Percentiles rank a stretch among this genome's conserved stretches.
Conservation (phyloP, 2,113 vertebrate species). For the Apteryx mantelli region DNA sequence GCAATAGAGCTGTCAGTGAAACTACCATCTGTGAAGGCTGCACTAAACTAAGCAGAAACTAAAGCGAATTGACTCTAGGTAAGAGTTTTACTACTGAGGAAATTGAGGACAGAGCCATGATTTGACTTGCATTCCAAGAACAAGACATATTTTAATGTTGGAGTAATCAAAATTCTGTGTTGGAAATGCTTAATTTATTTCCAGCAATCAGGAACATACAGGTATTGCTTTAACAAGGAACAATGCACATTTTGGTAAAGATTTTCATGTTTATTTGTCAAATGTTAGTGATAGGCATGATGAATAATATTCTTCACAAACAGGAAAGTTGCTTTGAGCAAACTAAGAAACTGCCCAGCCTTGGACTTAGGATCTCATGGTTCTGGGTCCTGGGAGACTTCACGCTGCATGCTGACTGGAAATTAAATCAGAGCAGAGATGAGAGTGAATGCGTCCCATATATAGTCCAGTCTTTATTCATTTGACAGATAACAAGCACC, state of each 20-base stretch:
- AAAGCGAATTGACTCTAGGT: not conserved
- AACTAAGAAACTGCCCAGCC: not conserved
- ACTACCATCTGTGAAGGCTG: not conserved
- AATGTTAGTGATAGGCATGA: not conserved
- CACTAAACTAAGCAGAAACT: not conserved
- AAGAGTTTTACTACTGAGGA: not conserved
- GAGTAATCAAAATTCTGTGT: not conserved
- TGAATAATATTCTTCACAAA: not conserved
- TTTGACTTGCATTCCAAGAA: not conserved
- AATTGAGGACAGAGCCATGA: not conserved
- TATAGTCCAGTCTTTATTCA: not conserved
- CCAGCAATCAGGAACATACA: not conserved
- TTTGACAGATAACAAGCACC: not conserved
- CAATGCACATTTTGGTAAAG: not conserved
- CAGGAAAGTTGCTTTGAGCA: not conserved
- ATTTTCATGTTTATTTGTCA: not conserved
- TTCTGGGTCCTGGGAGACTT: not conserved
- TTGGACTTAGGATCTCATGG: not conserved
- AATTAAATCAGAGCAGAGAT: not conserved
- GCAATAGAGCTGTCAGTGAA: not conserved
- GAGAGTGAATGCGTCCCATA: not conserved
- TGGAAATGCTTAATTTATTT: not conserved
- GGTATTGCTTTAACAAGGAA: not conserved
- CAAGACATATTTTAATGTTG: fast-evolving
- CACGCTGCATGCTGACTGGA: not conserved